Conservation (phyloP, 2,113 vertebrate species). For the Solenodon paradoxus region DNA sequence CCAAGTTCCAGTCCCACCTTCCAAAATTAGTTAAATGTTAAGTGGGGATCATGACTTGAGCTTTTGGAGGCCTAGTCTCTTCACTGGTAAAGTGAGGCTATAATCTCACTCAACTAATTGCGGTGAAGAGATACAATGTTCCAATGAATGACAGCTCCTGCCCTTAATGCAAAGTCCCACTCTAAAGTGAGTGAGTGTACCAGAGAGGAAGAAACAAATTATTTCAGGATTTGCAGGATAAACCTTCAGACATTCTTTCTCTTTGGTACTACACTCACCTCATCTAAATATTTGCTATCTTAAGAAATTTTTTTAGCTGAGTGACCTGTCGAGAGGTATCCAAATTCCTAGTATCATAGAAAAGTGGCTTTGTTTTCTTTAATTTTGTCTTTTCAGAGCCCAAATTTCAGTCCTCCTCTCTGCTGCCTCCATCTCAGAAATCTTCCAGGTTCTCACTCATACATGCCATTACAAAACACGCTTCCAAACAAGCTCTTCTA, state of each 20-base stretch:
- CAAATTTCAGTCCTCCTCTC: background rate
- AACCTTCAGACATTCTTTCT: background rate
- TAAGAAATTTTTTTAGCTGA: background rate
- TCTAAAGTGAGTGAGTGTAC: background rate
- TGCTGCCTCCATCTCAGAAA: background rate
- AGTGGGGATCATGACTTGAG: background rate
- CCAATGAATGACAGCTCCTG: background rate
- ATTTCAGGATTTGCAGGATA: background rate
- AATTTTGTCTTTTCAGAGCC: background rate
- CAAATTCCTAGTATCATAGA: background rate
- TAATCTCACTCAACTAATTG: background rate
- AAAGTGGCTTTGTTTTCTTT: background rate
- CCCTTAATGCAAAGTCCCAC: rapidly evolving
- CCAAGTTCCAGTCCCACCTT: background rate
- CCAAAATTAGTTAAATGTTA: background rate
- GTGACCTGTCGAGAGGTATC: background rate
- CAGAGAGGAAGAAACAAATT: background rate
- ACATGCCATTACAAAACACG: background rate
- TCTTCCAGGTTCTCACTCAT: background rate
- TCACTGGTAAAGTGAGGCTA: background rate
- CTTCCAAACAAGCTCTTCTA: background rate
- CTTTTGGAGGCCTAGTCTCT: background rate
- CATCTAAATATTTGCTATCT: background rate
- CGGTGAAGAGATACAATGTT: background rate
- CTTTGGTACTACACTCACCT: background rate